Evolutionary conservation across 2,888 invertebrate genomes (phyloP), one percentile per base, ranked within the genome.

Genomic region (Lysandra bellargus): DNA sequence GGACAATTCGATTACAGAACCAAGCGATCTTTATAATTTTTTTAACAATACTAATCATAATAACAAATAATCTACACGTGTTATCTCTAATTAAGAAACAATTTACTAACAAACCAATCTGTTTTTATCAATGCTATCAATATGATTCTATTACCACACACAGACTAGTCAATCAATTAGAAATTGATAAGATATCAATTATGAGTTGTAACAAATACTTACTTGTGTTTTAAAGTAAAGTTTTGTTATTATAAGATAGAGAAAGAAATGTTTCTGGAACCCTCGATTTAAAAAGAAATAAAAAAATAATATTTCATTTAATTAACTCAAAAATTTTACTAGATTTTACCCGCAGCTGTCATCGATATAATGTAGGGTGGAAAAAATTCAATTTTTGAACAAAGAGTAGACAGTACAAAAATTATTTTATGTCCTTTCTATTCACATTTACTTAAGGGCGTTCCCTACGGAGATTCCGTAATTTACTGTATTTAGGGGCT

Each of bases 101-200:
- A 64, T 64, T 64, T 30, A 30, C 64, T 12, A 30, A 64, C 30
- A 64, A 64, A 64, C 30, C 64, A 12, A 64, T 30, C 30, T 30
- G 33, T 64, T 64, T 64, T 64, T 30, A 64, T 64, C 64, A 60
- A 17, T 64, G 9, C 33, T 30, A 64, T 64, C 30, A 64, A 9
- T 64, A 64, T 57, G 57, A 57, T 57, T 30, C 30, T 30, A 33
- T 64, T 64, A 64, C 64, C 30, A 64, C 64, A 30, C 30, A 64
- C 30, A 64, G 64, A 64, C 64, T 14, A 64, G 30, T 30, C 64
- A 64, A 30, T 64, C 64, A 64, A 64, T 64, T 64, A 64, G 64
- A 64, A 64, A 64, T 30, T 64, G 64, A 64, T 64, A 64, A 64
- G 64, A 64, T 64, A 49, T 49, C 49, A 2, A 49, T 49, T 7